phyloP scores from a whole-genome alignment of 2,888 invertebrate genomes.

The Brachynemurus nebulosus region DNA sequence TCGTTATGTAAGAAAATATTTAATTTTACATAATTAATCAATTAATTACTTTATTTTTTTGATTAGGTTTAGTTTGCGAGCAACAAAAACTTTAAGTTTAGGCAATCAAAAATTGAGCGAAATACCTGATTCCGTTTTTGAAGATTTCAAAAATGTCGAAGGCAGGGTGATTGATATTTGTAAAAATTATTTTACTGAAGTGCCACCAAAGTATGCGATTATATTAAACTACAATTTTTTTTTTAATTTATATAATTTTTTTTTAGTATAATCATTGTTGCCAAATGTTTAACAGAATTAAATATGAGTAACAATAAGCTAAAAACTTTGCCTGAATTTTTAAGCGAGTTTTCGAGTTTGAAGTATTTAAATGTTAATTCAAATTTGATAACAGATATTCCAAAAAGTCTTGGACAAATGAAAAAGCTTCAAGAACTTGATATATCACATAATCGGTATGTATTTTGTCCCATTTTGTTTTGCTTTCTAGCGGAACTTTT shows the following conservation, averaged over 20 bases:
- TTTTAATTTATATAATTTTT: constrained; percentile 13
- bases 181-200: constrained; percentile 54
- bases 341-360: constrained; percentile 34
- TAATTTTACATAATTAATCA: not conserved
- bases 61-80: constrained; percentile 40
- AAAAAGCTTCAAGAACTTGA: too few relatives aligned
- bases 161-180: constrained; percentile 68
- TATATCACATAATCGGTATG: too few relatives aligned
- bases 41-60: not conserved
- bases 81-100: constrained; percentile 42
- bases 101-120: constrained; percentile 45
- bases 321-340: constrained; percentile 44
- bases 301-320: constrained; percentile 60
- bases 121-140: constrained; percentile 59
- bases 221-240: constrained; percentile 5
- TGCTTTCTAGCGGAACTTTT: too few relatives aligned
- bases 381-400: too few relatives aligned
- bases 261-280: constrained; percentile 35
- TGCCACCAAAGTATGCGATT: constrained; percentile 51
- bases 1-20: constrained; percentile 13
- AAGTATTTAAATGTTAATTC: too few relatives aligned
- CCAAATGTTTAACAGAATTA: constrained; percentile 45
- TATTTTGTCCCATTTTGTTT: too few relatives aligned
- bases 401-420: too few relatives aligned
- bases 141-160: constrained; percentile 52